Evolutionary conservation across 2,113 vertebrate species (phyloP).

Genomic region (Colinus virginianus): DNA sequence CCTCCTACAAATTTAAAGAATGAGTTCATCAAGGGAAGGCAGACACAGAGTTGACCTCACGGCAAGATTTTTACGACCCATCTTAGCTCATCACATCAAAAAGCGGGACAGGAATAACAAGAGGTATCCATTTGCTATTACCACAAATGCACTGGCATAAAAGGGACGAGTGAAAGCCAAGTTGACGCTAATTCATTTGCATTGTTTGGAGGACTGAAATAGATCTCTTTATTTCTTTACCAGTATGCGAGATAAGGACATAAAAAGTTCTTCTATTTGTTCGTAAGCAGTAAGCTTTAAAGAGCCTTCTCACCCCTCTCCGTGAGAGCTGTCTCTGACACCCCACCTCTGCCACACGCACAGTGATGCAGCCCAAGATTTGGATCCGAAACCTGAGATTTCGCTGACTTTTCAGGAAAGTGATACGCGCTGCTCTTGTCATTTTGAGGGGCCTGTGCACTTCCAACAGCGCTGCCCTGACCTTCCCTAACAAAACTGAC

Average conservation of each 20-base stretch:
- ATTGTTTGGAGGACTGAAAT: background rate
- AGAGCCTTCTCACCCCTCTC: background rate
- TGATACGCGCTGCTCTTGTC: background rate
- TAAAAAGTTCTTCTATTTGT: background rate
- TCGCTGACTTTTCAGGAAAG: background rate
- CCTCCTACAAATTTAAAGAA: background rate
- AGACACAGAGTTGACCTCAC: background rate
- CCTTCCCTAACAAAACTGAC: background rate
- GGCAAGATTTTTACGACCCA: background rate
- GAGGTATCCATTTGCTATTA: background rate
- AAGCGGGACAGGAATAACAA: background rate
- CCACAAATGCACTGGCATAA: background rate
- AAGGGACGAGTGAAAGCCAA: background rate
- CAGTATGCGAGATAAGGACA: background rate
- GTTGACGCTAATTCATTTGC: background rate
- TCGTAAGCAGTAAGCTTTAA: background rate
- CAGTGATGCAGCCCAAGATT: background rate
- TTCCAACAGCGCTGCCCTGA: background rate
- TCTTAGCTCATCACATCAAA: background rate
- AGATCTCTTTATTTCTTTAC: background rate
- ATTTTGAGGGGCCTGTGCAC: background rate
- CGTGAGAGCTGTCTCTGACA: background rate
- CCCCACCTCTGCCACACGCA: fast-evolving
- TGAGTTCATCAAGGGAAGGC: background rate
- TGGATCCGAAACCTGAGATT: background rate